Conservation (phyloP, 1,140 invertebrate genomes). For the Dysdera silvatica region DNA sequence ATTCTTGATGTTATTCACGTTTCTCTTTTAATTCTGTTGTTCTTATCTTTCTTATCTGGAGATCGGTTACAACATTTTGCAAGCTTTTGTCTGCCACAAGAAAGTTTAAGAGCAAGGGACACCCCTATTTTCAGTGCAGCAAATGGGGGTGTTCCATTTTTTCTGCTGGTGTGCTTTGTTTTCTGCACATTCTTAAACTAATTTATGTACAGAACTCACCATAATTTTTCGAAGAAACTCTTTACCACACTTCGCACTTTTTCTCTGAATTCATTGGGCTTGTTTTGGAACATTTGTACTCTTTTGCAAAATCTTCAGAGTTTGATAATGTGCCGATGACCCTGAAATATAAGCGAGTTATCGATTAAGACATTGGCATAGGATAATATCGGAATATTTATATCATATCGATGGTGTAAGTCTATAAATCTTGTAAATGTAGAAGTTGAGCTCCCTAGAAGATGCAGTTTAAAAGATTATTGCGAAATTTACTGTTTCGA, state of each 20-base stretch:
- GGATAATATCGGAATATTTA: not conserved
- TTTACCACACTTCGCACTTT: constrained; percentile 75
- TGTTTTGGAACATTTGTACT: constrained; percentile 65
- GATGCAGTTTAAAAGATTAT: not conserved
- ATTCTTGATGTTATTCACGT: too few relatives aligned
- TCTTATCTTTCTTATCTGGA: too few relatives aligned
- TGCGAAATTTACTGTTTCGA: not conserved
- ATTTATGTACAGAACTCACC: too few relatives aligned
- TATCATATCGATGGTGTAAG: not conserved
- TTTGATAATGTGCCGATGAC: constrained; percentile 75
- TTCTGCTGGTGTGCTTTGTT: too few relatives aligned
- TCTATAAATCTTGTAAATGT: constrained; percentile 1
- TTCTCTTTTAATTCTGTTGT: too few relatives aligned
- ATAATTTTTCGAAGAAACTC: too few relatives aligned
- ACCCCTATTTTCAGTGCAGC: too few relatives aligned
- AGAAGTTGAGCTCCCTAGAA: not conserved
- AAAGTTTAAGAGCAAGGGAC: too few relatives aligned
- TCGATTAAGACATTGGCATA: not conserved
- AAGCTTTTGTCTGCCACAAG: too few relatives aligned
- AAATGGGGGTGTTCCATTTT: too few relatives aligned
- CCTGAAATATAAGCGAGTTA: constrained; percentile 54
- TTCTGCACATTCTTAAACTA: too few relatives aligned
- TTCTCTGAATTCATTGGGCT: constrained; percentile 71
- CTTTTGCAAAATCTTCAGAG: constrained; percentile 69
- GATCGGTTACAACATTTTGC: too few relatives aligned